Evolutionary conservation across 2,888 invertebrate species (phyloP).

Genomic region (Drosophila kuntzei): DNA sequence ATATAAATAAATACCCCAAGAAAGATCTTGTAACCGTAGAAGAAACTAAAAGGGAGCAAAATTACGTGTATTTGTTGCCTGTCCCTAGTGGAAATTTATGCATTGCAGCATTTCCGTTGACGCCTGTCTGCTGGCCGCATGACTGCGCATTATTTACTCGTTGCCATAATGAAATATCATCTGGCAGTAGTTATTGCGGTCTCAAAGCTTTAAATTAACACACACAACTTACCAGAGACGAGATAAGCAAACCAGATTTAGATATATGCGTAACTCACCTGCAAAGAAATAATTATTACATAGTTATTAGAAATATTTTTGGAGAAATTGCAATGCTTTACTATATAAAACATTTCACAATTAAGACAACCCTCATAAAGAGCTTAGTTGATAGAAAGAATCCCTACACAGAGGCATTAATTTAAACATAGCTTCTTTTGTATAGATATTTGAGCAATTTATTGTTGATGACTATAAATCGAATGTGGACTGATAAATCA

Average conservation of each 20-base stretch:
- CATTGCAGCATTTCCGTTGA: conserved; percentile 46
- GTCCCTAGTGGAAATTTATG: conserved; percentile 47
- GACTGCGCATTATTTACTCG: conserved; percentile 25
- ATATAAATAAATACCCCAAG: conserved; percentile 43
- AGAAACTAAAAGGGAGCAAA: not conserved
- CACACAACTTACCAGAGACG: conserved; percentile 10
- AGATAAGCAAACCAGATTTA: not conserved
- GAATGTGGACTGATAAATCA: no score
- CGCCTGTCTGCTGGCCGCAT: conserved; percentile 20
- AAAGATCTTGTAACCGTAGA: not conserved
- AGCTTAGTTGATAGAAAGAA: no score
- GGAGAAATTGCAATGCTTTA: no score
- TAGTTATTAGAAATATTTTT: not conserved
- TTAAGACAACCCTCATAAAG: no score
- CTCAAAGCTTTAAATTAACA: conserved; percentile 4
- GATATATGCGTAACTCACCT: conserved; percentile 36
- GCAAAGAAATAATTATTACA: conserved; percentile 22
- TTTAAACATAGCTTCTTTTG: no score
- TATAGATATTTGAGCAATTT: no score
- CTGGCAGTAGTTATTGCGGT: not conserved
- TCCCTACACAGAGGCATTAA: no score
- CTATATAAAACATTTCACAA: no score
- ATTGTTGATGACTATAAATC: no score
- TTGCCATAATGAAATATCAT: conserved; percentile 12
- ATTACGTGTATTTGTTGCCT: conserved; percentile 17